A percentile compares a stretch with the other conserved stretches of the same genome.
phyloP scores from a whole-genome alignment of 2,113 vertebrate species.

The Rhinoptilus africanus region DNA sequence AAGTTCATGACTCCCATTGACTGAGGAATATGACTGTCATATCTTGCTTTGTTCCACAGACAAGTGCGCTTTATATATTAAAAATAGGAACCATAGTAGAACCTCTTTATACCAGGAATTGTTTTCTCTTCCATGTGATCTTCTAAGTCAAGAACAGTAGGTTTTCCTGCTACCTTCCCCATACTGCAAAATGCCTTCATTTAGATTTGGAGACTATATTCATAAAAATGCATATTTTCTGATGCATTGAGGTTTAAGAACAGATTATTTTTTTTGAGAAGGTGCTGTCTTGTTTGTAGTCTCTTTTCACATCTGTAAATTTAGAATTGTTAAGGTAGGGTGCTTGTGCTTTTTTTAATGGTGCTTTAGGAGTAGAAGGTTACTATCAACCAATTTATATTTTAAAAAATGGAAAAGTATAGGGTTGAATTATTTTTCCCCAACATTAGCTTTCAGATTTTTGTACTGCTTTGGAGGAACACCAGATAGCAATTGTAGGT shows the following conservation, averaged over 20 bases:
- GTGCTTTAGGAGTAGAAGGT: neutral
- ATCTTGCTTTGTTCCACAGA: neutral
- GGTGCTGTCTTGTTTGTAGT: neutral
- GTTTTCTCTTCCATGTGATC: neutral
- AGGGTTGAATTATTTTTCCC: neutral
- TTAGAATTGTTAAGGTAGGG: neutral
- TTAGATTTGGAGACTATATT: neutral
- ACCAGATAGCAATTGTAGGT: neutral
- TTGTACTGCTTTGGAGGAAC: conserved; percentile 33
- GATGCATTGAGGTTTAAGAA: neutral
- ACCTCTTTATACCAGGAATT: neutral
- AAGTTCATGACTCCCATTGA: neutral
- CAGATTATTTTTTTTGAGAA: neutral
- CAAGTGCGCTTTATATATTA: neutral
- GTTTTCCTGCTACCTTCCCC: neutral
- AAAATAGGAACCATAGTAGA: neutral
- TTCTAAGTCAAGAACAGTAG: neutral
- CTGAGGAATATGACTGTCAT: neutral
- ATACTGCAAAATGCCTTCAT: neutral
- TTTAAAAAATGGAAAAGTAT: neutral
- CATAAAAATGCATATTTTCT: neutral
- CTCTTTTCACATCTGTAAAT: neutral
- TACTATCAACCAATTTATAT: neutral
- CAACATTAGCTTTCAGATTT: neutral
- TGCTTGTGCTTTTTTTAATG: neutral